Evolutionary conservation across 2,888 invertebrate species (phyloP).

Genomic region (Ethmia dodecea): DNA sequence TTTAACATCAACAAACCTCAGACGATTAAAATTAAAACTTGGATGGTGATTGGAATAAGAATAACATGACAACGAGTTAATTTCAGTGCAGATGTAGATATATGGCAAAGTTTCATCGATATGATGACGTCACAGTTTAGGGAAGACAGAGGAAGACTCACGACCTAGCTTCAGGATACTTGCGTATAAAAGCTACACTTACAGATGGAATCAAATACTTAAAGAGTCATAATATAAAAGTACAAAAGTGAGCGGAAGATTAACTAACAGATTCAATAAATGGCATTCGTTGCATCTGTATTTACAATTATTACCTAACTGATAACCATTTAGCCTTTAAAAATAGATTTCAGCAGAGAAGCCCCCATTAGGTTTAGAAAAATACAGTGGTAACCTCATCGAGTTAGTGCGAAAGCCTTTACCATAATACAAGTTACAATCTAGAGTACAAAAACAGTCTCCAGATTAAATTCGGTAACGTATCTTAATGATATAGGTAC

Average conservation of each 20-base stretch:
- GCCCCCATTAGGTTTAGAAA: constrained; percentile 63
- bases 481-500: constrained; percentile 64
- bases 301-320: constrained; percentile 44
- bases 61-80: constrained; percentile 24
- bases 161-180: constrained; percentile 34
- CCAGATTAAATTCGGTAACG: constrained; percentile 79
- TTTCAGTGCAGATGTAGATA: constrained; percentile 33
- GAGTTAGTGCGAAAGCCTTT: constrained; percentile 63
- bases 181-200: constrained; percentile 33
- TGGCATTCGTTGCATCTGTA: constrained; percentile 47
- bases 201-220: constrained; percentile 20
- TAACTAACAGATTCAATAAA: constrained; percentile 34
- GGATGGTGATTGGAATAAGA: constrained; percentile 24
- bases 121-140: constrained; percentile 33
- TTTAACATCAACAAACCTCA: no score
- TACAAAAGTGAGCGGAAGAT: constrained; percentile 66
- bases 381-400: constrained; percentile 70
- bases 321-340: constrained; percentile 19
- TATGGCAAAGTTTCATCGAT: constrained; percentile 32
- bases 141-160: constrained; percentile 72
- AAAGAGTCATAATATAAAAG: constrained; percentile 57
- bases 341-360: constrained; percentile 40
- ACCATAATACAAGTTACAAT: constrained; percentile 62
- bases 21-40: no score
- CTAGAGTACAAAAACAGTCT: constrained; percentile 78